Base-by-base conservation (phyloP, 1,140 invertebrate genomes). In the Papilio glaucus region DNA sequence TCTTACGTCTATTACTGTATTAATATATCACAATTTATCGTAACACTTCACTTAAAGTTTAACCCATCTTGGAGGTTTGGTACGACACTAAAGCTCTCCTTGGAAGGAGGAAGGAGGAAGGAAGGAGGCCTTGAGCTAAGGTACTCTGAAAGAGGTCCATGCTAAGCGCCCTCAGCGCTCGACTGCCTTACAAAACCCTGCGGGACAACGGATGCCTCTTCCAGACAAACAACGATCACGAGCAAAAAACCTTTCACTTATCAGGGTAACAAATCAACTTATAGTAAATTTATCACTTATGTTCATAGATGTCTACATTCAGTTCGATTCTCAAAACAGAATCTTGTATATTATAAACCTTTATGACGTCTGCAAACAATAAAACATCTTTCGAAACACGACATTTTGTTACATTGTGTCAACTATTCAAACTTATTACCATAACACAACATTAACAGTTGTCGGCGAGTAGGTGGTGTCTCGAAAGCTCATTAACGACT, bases 341-440 rank as follows among this genome's bases (percentile, higher is more conserved):
- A 57, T 24, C 15, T 49, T 21, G 10, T 24, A 57, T 26, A 26
- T 57, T 24, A 57, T 24, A 57, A 57, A 57, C 49, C 24, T 57
- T 57, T 57, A 57, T 21, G 49, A 57, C 21, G 18, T 24, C 49
- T 57, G 18, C 21, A 57, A 57, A 57, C 21, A 57, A 57, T 26
- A 57, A 49, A 57, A 57, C 49, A 21, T 57, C 49, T 57, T 57
- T 57, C 0, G 21, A 57, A 57, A 26, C 49, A 57, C 21, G 49
- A 57, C 49, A 57, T 57, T 67, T 67, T 45, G 63, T 67, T 41
- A 67, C 63, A 67, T 42, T 41, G 15, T 41, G 63, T 67, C n/a
- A 13, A 49, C 67, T 42, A 29, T 15, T 26, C 13, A 29, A 45
- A 49, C 67, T 69, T 69, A 69, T 69, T 69, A 37, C 29, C 67